Percentiles rank a stretch among this genome's conserved stretches.
Conservation (phyloP, 2,797 vertebrate species). For the Anguilla megastoma region DNA sequence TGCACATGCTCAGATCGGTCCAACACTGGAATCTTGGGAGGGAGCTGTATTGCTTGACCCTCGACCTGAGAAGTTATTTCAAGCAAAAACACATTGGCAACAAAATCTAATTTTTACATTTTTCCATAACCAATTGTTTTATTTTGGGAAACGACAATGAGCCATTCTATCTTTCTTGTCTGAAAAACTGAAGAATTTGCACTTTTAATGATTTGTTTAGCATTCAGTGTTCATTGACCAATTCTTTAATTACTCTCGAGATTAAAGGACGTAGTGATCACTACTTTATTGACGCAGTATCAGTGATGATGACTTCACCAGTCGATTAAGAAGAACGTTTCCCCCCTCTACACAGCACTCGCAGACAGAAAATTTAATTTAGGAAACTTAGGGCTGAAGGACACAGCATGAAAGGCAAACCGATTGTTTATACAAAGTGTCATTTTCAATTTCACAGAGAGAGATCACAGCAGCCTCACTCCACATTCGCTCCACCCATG, state of each 20-base stretch:
- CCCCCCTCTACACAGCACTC: neutral
- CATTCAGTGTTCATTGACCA: neutral
- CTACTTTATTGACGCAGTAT: neutral
- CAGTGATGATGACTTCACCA: neutral
- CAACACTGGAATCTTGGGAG: neutral
- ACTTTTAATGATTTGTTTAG: neutral
- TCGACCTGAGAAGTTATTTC: neutral
- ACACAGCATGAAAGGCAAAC: slow-evolving; percentile 52
- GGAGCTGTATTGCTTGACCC: neutral
- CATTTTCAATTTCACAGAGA: slow-evolving; percentile 55
- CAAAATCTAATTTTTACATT: neutral
- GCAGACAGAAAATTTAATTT: slow-evolving; percentile 25
- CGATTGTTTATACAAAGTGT: slow-evolving; percentile 53
- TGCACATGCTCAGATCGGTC: neutral
- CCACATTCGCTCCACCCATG: slow-evolving; percentile 34
- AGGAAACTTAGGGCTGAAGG: slow-evolving; percentile 43
- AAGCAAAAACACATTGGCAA: neutral
- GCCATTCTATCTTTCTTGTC: neutral
- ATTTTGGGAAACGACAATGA: neutral
- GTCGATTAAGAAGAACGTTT: neutral
- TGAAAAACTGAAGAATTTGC: neutral
- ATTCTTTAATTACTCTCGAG: neutral
- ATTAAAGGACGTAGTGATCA: neutral
- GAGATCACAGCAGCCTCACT: slow-evolving; percentile 39
- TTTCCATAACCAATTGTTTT: neutral